Percentiles rank a stretch among this genome's conserved stretches.
These are phyloP conservation scores for Ips typographus DNA, from an alignment of 1,140 invertebrate species.

Conservation along the genomic window DNA sequence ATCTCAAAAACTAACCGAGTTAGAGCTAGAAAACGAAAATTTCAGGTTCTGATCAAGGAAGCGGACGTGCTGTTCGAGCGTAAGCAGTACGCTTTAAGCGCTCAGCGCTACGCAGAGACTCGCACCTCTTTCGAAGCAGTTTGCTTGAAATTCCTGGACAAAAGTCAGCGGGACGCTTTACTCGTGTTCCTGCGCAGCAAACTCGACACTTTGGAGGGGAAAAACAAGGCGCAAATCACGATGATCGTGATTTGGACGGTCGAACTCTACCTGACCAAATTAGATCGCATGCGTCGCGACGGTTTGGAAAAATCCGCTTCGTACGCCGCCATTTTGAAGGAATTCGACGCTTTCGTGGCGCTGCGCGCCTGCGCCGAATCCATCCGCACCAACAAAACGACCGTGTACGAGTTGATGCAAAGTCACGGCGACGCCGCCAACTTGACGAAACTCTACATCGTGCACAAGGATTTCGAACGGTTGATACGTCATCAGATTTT, in stretches of 20 bases:
- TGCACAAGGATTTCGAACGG: slow-evolving; percentile 89
- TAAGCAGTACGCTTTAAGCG: slow-evolving; percentile 81
- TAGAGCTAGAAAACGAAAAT: too few relatives aligned
- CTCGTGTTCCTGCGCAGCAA: slow-evolving; percentile 78
- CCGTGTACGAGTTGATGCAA: slow-evolving; percentile 85
- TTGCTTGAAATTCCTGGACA: slow-evolving; percentile 87
- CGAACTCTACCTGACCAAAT: slow-evolving; percentile 86
- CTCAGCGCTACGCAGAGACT: slow-evolving; percentile 84
- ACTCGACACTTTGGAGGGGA: slow-evolving; percentile 54
- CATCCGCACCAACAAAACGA: slow-evolving; percentile 74
- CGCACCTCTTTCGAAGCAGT: slow-evolving; percentile 93
- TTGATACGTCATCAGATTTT: slow-evolving; percentile 86
- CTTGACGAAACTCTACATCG: slow-evolving; percentile 79
- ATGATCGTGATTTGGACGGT: slow-evolving; percentile 93
- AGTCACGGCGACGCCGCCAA: slow-evolving; percentile 93
- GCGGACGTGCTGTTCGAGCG: slow-evolving; percentile 84
- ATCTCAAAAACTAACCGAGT: too few relatives aligned
- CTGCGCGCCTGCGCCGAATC: slow-evolving; percentile 68
- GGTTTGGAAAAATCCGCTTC: slow-evolving; percentile 58
- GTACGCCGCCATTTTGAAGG: slow-evolving; percentile 72
- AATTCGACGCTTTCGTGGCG: slow-evolving; percentile 75
- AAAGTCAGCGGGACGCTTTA: slow-evolving; percentile 79
- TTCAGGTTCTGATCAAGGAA: slow-evolving; percentile 84
- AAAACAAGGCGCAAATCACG: slow-evolving; percentile 81
- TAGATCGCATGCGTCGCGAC: slow-evolving; percentile 68